phyloP scores from a whole-genome alignment of 2,113 vertebrate genomes.

The Picathartes gymnocephalus region DNA sequence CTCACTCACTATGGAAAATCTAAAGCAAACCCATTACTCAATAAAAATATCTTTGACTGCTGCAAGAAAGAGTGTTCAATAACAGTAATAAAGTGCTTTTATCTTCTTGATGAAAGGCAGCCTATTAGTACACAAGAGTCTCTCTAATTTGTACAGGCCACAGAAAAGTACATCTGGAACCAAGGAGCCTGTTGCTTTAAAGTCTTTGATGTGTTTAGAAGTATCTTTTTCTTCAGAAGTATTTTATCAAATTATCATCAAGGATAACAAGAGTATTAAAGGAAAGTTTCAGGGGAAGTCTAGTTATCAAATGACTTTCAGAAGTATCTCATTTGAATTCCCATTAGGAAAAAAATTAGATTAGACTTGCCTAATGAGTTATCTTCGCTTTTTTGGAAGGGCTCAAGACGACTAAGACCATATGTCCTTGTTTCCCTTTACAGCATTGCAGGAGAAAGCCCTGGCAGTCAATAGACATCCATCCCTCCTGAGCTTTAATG shows the following conservation, averaged over 20 bases:
- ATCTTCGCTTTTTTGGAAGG: not conserved
- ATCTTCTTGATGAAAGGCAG: not conserved
- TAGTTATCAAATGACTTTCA: not conserved
- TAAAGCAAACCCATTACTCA: not conserved
- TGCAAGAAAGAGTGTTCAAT: not conserved
- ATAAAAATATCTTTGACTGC: not conserved
- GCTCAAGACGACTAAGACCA: not conserved
- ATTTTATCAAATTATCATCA: slow-evolving; percentile 4
- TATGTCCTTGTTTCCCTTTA: not conserved
- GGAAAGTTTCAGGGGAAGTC: not conserved
- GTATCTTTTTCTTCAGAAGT: not conserved
- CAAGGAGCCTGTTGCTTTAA: not conserved
- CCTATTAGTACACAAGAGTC: not conserved
- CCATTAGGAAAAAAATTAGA: not conserved
- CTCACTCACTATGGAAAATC: not conserved
- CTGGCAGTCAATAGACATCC: accelerated
- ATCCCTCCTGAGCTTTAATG: not conserved
- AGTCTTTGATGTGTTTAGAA: not conserved
- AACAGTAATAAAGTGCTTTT: not conserved
- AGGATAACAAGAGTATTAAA: not conserved
- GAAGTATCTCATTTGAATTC: not conserved
- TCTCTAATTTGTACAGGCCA: not conserved
- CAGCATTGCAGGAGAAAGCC: not conserved
- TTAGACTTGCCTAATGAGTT: not conserved
- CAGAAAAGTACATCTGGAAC: not conserved